Base-by-base conservation (phyloP, 2,888 invertebrate species). In the Gerosis bhagava region DNA sequence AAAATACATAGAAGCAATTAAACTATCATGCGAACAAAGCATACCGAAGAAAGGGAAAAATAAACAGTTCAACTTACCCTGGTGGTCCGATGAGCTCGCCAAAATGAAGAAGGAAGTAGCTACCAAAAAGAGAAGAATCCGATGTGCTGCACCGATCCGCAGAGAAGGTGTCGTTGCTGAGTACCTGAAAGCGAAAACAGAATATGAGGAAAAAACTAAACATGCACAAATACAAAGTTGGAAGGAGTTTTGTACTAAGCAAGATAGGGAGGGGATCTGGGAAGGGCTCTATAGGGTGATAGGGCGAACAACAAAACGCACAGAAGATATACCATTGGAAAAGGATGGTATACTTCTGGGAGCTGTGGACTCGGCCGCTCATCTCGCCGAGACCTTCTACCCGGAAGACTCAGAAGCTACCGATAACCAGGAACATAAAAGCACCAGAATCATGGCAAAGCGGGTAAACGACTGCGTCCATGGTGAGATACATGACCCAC, bases 231-330 rank as follows among this genome's bases (percentile, higher is more conserved):
- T 17, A 4, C 5, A 15, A 1, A 31, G 31, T 6, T 31, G 31
- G 31, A 31, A 31, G 17, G n/a, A n/a, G n/a, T n/a, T n/a, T n/a
- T n/a, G n/a, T n/a, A n/a, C n/a, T n/a, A n/a, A n/a, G n/a, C n/a
- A n/a, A 5, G 31, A 31, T 3, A 15, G 31, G 3, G 31, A 31
- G 10, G 17, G 16, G 3, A 31, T 31, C 16, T 31, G 31, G 31
- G 31, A 31, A 3, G 16, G 17, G 5, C 49, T 49, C 42, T 45
- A 31, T 8, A 16, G 31, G 16, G 31, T 31, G 5, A 31, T 31
- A 2, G 31, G 16, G 3, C 15, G 16, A 0, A 31, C 16, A 3
- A 6, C 31, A 2, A 16, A n/a, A 10, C 15, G 31, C n/a, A 5
- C n/a, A 2, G 31, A 31, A 5, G 17, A 31, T 10, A 2, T 16